Base-by-base conservation (phyloP, 2,888 invertebrate species). In the Drosophila picticornis region DNA sequence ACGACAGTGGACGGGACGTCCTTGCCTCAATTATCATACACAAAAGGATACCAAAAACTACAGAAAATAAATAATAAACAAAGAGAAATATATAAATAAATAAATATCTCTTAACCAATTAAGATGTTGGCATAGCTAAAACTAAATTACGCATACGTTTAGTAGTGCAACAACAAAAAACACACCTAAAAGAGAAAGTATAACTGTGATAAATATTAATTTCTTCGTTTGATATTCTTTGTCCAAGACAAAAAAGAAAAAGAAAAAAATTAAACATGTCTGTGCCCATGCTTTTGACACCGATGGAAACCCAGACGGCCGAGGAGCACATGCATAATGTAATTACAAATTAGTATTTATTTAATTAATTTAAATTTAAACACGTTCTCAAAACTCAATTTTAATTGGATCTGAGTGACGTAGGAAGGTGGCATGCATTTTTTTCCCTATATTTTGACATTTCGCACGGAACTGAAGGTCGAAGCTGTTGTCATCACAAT, bases 321-420 rank as follows among this genome's bases (percentile, higher is more conserved):
- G 92, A 92, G 56, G 91, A 92, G 55, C 90, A 91, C 74, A 88
- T 82, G 63, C 80, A 92, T 83, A 89, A 85, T 83, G 92, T 92
- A 92, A 91, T 55, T 87, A 82, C 53, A 46, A 16, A 55, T 32
- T 29, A 22, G 9, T 31, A 36, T 53, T 19, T 29, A 13, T 51
- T 40, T 65, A 34, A 25, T 34, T 38, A 29, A 9, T 13, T 34
- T 34, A 13, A 13, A 34, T 13, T 34, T 34, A 29, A 16, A 25
- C 16, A 27, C 10, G 1, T 9, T 25, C 27, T 10, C 51, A 27
- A 5, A 56, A 43, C 11, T 46, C 46, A 2, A 16, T 9, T 46
- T 16, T 25, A 55, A 40, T 56, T 25, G 9, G 22, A 34, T 16
- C 2, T 34, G 6, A 50, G 50, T 69, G 62, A 67, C 70, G 69